Evolutionary conservation across 2,888 invertebrate genomes (phyloP).

Genomic region (Temnothorax ravouxi): DNA sequence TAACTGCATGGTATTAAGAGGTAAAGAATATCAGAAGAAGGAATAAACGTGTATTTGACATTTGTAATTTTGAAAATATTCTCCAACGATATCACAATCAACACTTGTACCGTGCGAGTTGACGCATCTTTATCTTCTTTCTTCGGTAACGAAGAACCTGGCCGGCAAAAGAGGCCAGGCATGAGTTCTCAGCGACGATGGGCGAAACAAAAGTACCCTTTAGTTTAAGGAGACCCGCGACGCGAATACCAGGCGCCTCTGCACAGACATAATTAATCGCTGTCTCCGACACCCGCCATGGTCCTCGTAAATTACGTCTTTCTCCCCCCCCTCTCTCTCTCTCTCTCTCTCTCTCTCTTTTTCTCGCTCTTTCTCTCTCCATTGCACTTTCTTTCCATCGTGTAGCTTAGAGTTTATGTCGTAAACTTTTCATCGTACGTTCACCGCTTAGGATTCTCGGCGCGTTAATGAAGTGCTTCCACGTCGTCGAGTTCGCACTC

Average conservation of each 20-base stretch:
- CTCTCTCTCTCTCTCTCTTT: conserved; percentile 21
- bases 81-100: neutral
- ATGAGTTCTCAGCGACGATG: conserved; percentile 12
- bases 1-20: neutral
- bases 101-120: neutral
- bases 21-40: neutral
- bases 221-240: conserved; percentile 50
- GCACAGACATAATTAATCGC: conserved; percentile 79
- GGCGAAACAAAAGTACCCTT: conserved; percentile 40
- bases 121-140: conserved; percentile 7
- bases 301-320: conserved; percentile 78
- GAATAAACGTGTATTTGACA: neutral
- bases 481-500: conserved; percentile 25
- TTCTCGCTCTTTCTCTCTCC: neutral
- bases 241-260: conserved; percentile 56
- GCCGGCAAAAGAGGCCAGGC: conserved; percentile 26
- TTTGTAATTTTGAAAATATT: conserved; percentile 8
- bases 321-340: conserved; percentile 23
- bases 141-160: conserved; percentile 10
- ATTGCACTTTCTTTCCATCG: conserved; percentile 17
- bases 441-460: conserved; percentile 29
- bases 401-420: conserved; percentile 47
- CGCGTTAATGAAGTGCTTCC: conserved; percentile 47
- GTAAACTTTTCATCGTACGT: conserved; percentile 47
- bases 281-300: conserved; percentile 77